A percentile compares a stretch with the other conserved stretches of the same genome.
Conservation (phyloP, 2,113 vertebrate species). For the Peromyscus californicus region DNA sequence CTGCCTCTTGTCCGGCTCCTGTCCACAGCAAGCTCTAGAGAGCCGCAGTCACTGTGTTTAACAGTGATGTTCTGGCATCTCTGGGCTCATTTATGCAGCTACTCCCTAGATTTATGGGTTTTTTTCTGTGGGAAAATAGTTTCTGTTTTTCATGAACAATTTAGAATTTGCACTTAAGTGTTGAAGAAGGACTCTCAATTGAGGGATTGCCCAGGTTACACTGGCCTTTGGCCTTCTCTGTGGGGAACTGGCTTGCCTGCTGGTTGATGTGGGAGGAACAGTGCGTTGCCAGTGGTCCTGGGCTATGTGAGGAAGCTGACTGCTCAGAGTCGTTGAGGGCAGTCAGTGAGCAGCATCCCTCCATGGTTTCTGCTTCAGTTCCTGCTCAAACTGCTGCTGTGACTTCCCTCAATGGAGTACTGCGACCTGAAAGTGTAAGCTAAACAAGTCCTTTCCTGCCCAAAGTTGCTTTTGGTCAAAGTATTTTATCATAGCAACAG, state of each 20-base stretch:
- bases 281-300: too few species aligned
- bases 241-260: background rate
- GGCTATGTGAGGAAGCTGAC: background rate
- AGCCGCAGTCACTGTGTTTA: background rate
- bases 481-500: background rate
- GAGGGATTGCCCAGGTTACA: background rate
- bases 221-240: background rate
- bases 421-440: background rate
- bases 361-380: background rate
- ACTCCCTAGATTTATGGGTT: background rate
- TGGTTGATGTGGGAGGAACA: background rate
- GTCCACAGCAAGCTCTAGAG: background rate
- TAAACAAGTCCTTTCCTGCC: background rate
- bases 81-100: background rate
- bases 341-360: background rate
- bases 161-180: background rate
- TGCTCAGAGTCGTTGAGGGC: rapidly evolving
- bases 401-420: background rate
- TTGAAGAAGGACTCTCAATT: background rate
- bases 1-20: too few species aligned
- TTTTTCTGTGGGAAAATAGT: slow-evolving; percentile 29
- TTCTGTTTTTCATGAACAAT: slow-evolving; percentile 29
- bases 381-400: background rate
- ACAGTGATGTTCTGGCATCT: background rate
- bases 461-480: background rate